Percentiles rank a stretch among this genome's conserved stretches.
Conservation (phyloP, 2,113 vertebrate genomes). For the Ciconia stormi region DNA sequence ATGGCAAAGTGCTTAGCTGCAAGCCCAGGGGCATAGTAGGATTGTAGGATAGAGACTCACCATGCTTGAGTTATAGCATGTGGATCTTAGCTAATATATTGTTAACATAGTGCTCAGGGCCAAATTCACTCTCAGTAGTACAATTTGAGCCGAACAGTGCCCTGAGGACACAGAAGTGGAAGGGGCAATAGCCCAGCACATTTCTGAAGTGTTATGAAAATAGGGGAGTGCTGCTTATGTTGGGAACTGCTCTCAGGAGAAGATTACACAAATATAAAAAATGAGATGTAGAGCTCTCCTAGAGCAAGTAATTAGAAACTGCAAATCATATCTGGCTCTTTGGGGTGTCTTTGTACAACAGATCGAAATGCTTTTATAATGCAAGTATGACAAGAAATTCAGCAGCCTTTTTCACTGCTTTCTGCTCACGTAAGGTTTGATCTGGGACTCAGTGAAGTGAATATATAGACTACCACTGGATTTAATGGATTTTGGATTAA, state of each 20-base stretch:
- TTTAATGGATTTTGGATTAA: neutral
- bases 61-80: neutral
- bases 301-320: conserved; percentile 43
- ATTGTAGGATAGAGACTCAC: neutral
- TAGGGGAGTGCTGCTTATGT: neutral
- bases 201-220: conserved; percentile 38
- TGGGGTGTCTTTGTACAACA: neutral
- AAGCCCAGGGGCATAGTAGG: neutral
- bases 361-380: neutral
- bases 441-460: neutral
- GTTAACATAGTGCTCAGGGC: conserved; percentile 2
- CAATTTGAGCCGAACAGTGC: neutral
- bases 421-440: neutral
- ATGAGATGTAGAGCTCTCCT: neutral
- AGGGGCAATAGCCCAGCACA: neutral
- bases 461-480: neutral
- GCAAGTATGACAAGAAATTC: neutral
- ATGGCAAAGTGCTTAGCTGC: conserved; percentile 21
- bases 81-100: conserved; percentile 14
- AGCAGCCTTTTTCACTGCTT: neutral
- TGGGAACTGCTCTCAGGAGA: conserved; percentile 20
- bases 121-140: neutral
- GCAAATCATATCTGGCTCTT: conserved; percentile 42
- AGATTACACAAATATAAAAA: neutral
- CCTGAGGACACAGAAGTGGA: conserved; percentile 18